A percentile compares a stretch with the other conserved stretches of the same genome.
These are phyloP conservation scores for Luffia ferchaultella DNA, from an alignment of 2,888 invertebrate genomes.

Conservation along the genomic window DNA sequence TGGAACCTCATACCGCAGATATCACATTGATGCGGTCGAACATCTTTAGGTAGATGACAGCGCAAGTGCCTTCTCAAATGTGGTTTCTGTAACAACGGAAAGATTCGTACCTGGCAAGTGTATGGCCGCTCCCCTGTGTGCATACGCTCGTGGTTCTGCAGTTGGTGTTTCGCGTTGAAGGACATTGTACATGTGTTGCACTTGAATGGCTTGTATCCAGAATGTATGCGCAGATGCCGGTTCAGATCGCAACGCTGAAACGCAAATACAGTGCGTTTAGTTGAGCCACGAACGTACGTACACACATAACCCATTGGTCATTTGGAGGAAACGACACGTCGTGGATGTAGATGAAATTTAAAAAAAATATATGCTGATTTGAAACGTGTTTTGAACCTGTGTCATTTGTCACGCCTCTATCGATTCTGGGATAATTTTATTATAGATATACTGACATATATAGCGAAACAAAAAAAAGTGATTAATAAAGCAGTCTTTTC, in stretches of 20 bases:
- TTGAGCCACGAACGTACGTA: no score
- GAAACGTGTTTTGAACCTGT: not conserved
- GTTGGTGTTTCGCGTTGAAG: slow-evolving; percentile 61
- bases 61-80: slow-evolving; percentile 37
- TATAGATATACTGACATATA: no score
- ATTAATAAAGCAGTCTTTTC: no score
- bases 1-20: slow-evolving; percentile 36
- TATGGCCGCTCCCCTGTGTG: slow-evolving; percentile 60
- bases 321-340: no score
- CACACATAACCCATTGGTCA: no score
- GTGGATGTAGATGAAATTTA: no score
- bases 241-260: slow-evolving; percentile 61
- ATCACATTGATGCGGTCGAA: slow-evolving; percentile 34
- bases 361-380: no score
- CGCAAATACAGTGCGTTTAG: slow-evolving; percentile 4
- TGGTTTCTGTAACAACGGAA: slow-evolving; percentile 33
- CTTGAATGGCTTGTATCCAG: slow-evolving; percentile 60
- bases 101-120: slow-evolving; percentile 54
- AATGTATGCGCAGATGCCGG: slow-evolving; percentile 59
- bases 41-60: slow-evolving; percentile 38
- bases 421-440: no score
- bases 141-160: slow-evolving; percentile 62
- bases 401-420: no score
- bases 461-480: no score
- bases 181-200: slow-evolving; percentile 58